Evolutionary conservation across 2,888 invertebrate species (phyloP).

Genomic region (Baronia brevicornis): DNA sequence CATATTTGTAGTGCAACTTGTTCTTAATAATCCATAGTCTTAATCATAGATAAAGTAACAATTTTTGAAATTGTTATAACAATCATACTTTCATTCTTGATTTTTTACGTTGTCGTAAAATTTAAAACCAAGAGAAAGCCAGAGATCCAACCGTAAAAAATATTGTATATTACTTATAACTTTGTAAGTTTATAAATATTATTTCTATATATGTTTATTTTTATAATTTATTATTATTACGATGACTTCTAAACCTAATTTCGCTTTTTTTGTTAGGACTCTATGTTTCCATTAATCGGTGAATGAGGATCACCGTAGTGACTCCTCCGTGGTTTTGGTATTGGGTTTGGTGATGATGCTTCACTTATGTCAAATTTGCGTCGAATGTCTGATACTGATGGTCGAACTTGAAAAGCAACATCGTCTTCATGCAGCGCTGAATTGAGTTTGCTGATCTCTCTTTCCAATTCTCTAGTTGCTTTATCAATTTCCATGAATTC

Average conservation of each 20-base stretch:
- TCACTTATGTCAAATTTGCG: conserved; percentile 70
- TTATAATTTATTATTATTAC: too few species aligned
- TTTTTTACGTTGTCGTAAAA: conserved; percentile 23
- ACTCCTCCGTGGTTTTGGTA: conserved; percentile 76
- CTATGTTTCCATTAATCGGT: conserved; percentile 32
- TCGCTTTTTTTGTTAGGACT: conserved; percentile 14
- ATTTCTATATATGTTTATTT: neutral
- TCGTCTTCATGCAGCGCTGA: conserved; percentile 63
- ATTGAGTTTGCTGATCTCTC: conserved; percentile 65
- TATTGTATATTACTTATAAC: conserved; percentile 1
- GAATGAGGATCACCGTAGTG: conserved; percentile 52
- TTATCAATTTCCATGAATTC: conserved; percentile 67
- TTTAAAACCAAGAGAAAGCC: conserved; percentile 27
- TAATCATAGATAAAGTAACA: neutral
- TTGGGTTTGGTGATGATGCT: conserved; percentile 68
- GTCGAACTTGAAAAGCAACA: conserved; percentile 37
- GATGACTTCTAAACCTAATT: neutral
- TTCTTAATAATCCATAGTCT: too few species aligned
- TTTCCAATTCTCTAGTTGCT: conserved; percentile 60
- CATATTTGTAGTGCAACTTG: too few species aligned
- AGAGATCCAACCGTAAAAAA: conserved; percentile 16
- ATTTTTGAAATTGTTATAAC: neutral
- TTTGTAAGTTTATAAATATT: conserved; percentile 9
- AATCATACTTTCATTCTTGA: conserved; percentile 1
- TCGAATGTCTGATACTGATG: conserved; percentile 67